These are phyloP conservation scores for Hexactinellida sp. DNA, from an alignment of 37 sponge, comb jelly and placozoan species.

Conservation along the genomic window DNA sequence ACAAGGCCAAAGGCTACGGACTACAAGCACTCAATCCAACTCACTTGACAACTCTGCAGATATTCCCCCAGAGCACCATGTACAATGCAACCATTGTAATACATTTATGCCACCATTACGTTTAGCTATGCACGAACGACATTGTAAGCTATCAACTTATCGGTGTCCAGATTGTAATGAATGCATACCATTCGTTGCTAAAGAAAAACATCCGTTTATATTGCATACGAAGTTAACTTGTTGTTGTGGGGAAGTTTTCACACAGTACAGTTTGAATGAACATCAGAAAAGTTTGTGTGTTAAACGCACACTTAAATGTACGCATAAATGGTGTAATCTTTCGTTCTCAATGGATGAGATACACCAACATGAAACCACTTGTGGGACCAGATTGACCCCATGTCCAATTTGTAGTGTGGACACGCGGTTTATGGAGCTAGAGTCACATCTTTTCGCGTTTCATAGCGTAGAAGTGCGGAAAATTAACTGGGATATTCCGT, in stretches of 20 bases:
- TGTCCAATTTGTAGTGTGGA: constrained; percentile 43
- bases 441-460: constrained; percentile 44
- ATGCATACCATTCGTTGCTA: constrained; percentile 36
- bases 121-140: constrained; percentile 51
- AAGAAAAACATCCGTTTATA: constrained; percentile 43
- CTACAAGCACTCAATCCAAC: not conserved
- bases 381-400: constrained; percentile 30
- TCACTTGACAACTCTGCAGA: not conserved
- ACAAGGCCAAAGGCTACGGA: not conserved
- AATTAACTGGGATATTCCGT: constrained; percentile 42
- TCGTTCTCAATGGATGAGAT: constrained; percentile 52
- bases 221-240: constrained; percentile 33
- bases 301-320: constrained; percentile 39
- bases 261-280: constrained; percentile 38
- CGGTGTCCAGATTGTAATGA: constrained; percentile 40
- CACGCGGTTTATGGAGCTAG: constrained; percentile 37
- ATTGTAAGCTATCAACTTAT: constrained; percentile 47
- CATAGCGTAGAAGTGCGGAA: constrained; percentile 35
- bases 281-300: constrained; percentile 35
- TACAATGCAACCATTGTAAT: constrained; percentile 37
- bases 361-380: constrained; percentile 35
- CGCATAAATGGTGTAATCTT: constrained; percentile 55
- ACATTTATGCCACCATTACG: constrained; percentile 42
- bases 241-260: constrained; percentile 38
- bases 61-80: constrained; percentile 30